A percentile compares a stretch with the other conserved stretches of the same genome.
phyloP scores from a whole-genome alignment of 1,140 invertebrate species.

The Polypedilum pembai region DNA sequence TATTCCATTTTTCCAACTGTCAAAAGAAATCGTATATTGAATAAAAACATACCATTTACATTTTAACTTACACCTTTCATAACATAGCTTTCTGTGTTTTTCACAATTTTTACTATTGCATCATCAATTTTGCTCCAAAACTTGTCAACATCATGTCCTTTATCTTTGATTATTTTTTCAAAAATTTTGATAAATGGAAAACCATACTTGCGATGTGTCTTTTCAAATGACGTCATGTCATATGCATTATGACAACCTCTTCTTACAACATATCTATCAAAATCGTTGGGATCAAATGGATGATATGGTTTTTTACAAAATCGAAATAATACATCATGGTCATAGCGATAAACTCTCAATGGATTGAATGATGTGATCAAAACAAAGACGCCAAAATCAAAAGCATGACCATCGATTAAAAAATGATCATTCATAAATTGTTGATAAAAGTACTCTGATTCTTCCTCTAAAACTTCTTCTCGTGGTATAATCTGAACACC shows the following conservation, averaged over 20 bases:
- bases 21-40: background rate
- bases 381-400: background rate
- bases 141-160: background rate
- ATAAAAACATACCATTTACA: background rate
- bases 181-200: background rate
- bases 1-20: background rate
- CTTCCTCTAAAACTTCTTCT: background rate
- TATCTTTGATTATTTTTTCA: background rate
- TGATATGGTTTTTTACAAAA: background rate
- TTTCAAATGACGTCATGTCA: background rate
- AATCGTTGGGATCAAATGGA: background rate
- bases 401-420: background rate
- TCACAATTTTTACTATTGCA: background rate
- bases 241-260: conserved; percentile 2
- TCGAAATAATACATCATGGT: background rate
- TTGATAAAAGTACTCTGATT: background rate
- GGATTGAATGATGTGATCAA: background rate
- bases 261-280: background rate
- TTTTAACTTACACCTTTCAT: background rate
- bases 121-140: background rate
- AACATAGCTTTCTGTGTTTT: background rate
- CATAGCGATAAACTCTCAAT: background rate
- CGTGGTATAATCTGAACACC: background rate
- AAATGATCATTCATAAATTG: background rate
- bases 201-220: background rate